phyloP scores from a whole-genome alignment of 2,113 vertebrate species.

The Sterna hirundo region DNA sequence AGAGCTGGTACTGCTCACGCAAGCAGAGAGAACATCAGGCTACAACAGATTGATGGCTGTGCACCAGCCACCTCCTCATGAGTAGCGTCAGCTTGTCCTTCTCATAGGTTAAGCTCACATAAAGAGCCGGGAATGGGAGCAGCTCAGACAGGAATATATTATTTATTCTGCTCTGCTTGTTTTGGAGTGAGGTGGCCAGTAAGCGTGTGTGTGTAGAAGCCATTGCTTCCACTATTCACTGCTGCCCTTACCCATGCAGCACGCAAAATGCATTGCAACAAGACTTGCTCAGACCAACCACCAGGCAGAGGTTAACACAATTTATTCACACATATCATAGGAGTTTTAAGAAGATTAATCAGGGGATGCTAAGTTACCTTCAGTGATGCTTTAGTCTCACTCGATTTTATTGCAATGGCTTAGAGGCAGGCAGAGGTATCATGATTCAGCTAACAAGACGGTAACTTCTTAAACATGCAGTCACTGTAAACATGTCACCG shows the following conservation, averaged over 20 bases:
- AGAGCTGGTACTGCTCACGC: not conserved
- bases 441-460: not conserved
- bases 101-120: not conserved
- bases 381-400: not conserved
- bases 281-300: not conserved
- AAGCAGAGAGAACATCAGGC: not conserved
- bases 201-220: accelerated
- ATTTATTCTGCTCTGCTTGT: not conserved
- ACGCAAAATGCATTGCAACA: not conserved
- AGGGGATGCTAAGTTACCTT: not conserved
- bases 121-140: not conserved
- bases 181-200: not conserved
- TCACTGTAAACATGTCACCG: not conserved
- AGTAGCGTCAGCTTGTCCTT: not conserved
- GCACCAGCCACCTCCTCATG: not conserved
- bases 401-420: not conserved
- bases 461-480: not conserved
- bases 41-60: no score
- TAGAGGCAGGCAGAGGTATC: not conserved
- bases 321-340: not conserved
- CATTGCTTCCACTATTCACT: not conserved
- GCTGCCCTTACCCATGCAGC: not conserved
- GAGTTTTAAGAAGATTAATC: not conserved
- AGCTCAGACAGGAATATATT: not conserved
- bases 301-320: not conserved